These are phyloP conservation scores for Girardinichthys multiradiatus DNA, from an alignment of 2,113 vertebrate genomes.

Conservation along the genomic window DNA sequence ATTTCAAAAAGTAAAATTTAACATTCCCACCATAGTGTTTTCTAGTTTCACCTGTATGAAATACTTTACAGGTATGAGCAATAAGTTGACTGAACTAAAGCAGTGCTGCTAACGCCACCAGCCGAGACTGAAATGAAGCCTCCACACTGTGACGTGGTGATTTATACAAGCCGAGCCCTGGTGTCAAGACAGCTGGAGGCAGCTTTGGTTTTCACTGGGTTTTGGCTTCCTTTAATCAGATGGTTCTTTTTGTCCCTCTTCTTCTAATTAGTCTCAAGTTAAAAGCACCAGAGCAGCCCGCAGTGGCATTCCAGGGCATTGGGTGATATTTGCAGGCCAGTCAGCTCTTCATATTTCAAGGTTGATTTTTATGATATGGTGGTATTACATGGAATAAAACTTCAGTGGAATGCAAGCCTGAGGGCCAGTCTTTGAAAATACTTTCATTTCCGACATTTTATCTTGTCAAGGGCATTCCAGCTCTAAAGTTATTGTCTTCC, in stretches of 20 bases:
- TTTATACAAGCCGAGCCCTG: slow-evolving; percentile 31
- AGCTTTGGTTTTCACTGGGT: slow-evolving; percentile 49
- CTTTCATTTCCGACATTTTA: slow-evolving; percentile 69
- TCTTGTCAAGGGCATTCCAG: slow-evolving; percentile 38
- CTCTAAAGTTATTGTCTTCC: slow-evolving; percentile 55
- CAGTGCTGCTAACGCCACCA: slow-evolving; percentile 56
- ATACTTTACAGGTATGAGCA: no score
- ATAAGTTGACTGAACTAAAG: slow-evolving; percentile 13
- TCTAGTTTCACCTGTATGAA: no score
- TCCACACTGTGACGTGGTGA: slow-evolving; percentile 44
- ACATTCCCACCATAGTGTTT: neutral
- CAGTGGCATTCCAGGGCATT: slow-evolving; percentile 40
- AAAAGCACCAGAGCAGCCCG: slow-evolving; percentile 28
- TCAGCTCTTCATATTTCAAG: slow-evolving; percentile 56
- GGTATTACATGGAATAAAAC: slow-evolving; percentile 51
- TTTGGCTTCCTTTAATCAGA: slow-evolving; percentile 48
- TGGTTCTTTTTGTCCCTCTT: slow-evolving; percentile 32
- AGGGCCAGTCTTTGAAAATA: slow-evolving; percentile 49
- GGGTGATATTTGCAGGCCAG: slow-evolving; percentile 34
- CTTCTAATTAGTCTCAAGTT: slow-evolving; percentile 50
- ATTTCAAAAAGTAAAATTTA: no score
- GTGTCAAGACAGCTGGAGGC: slow-evolving; percentile 49
- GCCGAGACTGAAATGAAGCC: no score
- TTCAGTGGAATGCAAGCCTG: slow-evolving; percentile 54
- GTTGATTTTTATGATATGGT: slow-evolving; percentile 53